These are phyloP conservation scores for Dinothrombium tinctorium DNA, from an alignment of 1,140 invertebrate species.

Conservation along the genomic window DNA sequence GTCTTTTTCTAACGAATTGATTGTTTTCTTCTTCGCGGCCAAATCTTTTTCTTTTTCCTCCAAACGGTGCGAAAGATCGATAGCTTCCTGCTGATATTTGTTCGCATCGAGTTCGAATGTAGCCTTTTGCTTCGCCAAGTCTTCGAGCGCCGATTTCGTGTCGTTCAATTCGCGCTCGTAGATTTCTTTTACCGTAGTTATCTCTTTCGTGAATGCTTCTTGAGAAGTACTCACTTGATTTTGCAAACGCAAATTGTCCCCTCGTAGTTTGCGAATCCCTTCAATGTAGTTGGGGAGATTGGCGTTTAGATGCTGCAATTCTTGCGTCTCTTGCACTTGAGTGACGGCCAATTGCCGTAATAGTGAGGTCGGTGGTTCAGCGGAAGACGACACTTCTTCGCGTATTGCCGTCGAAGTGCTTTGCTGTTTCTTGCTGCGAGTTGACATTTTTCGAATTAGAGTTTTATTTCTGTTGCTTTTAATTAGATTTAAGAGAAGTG, in stretches of 20 bases:
- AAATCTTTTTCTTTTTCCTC: too few relatives aligned
- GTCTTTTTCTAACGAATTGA: too few relatives aligned
- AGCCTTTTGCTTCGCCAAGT: constrained; percentile 65
- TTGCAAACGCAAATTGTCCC: constrained; percentile 60
- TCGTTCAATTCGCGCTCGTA: constrained; percentile 76
- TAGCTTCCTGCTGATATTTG: constrained; percentile 55
- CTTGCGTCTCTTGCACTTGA: constrained; percentile 73
- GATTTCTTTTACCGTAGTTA: constrained; percentile 62
- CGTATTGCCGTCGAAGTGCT: too few relatives aligned
- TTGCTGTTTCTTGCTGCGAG: too few relatives aligned
- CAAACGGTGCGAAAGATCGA: too few relatives aligned
- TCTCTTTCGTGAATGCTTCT: constrained; percentile 54
- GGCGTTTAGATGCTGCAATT: constrained; percentile 80
- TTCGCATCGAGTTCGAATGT: constrained; percentile 69
- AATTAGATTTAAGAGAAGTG: too few relatives aligned
- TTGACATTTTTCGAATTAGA: too few relatives aligned
- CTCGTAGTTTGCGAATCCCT: constrained; percentile 62
- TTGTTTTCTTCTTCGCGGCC: too few relatives aligned
- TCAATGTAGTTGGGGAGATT: constrained; percentile 87
- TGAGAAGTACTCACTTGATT: constrained; percentile 54
- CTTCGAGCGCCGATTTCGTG: constrained; percentile 60
- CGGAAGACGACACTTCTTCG: too few relatives aligned
- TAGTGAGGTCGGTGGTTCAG: neutral
- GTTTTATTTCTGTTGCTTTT: too few relatives aligned
- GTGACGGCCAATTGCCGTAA: constrained; percentile 14